Percentiles rank a stretch among this genome's conserved stretches.
Evolutionary conservation across 2,888 invertebrate genomes (phyloP).

Genomic region (Drosophila cracens): DNA sequence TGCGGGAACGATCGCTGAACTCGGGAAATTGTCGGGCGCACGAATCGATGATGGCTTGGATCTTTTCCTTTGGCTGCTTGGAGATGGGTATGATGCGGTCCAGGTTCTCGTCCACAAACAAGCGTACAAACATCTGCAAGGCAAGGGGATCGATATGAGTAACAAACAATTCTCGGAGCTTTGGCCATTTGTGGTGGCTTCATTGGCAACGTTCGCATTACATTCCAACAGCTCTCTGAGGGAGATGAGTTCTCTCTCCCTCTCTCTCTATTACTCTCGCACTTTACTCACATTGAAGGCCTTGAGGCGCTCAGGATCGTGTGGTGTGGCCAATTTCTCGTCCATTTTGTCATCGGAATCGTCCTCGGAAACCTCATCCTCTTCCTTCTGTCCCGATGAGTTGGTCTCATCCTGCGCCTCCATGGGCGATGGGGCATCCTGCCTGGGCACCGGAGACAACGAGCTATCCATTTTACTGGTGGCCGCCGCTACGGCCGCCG

Average conservation of each 20-base stretch:
- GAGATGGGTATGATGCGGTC: slow-evolving; percentile 98
- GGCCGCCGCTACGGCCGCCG: slow-evolving; percentile 85
- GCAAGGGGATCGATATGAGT: slow-evolving; percentile 6
- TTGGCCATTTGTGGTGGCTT: slow-evolving; percentile 37
- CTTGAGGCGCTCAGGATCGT: slow-evolving; percentile 97
- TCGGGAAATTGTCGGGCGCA: slow-evolving; percentile 98
- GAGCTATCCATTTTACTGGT: slow-evolving; percentile 83
- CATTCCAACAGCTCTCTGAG: slow-evolving; percentile 51
- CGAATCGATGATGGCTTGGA: slow-evolving; percentile 98
- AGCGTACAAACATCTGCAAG: slow-evolving; percentile 96
- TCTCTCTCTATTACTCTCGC: slow-evolving; percentile 33
- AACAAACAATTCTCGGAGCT: neutral
- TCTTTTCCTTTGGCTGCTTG: slow-evolving; percentile 98
- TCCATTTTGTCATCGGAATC: slow-evolving; percentile 96
- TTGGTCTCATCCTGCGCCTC: slow-evolving; percentile 93
- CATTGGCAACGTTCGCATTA: slow-evolving; percentile 78
- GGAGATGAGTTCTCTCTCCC: slow-evolving; percentile 22
- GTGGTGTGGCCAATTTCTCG: slow-evolving; percentile 88
- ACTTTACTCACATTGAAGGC: slow-evolving; percentile 94
- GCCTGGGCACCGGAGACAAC: slow-evolving; percentile 84
- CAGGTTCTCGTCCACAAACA: slow-evolving; percentile 98
- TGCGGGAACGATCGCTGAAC: slow-evolving; percentile 97
- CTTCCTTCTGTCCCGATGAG: slow-evolving; percentile 94
- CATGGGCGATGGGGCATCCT: slow-evolving; percentile 87
- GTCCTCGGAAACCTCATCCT: slow-evolving; percentile 92